A percentile compares a stretch with the other conserved stretches of the same genome.
Evolutionary conservation across 2,113 vertebrate species (phyloP).

Genomic region (Nannobrachium achirus): DNA sequence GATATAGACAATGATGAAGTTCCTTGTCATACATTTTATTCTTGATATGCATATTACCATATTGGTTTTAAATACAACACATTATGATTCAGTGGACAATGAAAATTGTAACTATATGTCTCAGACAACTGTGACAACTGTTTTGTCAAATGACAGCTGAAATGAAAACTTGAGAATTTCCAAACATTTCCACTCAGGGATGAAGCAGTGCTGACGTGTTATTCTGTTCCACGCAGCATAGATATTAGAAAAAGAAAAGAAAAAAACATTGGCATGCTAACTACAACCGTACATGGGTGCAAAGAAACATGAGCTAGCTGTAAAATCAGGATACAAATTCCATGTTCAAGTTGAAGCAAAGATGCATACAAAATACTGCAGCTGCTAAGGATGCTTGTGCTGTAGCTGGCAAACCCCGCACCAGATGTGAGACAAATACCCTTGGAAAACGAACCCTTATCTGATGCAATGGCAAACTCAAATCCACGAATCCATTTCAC

Average conservation of each 20-base stretch:
- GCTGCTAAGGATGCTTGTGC: constrained; percentile 37
- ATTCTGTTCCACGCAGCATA: constrained; percentile 18
- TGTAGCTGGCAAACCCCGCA: constrained; percentile 45
- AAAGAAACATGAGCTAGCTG: constrained; percentile 51
- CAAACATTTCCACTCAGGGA: constrained; percentile 20
- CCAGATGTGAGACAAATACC: constrained; percentile 43
- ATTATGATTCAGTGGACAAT: too few relatives aligned
- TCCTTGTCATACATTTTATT: constrained; percentile 1
- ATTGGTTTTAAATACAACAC: too few relatives aligned
- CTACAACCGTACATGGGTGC: constrained; percentile 55
- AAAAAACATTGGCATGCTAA: constrained; percentile 13
- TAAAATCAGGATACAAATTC: constrained; percentile 55
- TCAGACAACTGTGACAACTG: background rate
- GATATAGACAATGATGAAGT: background rate
- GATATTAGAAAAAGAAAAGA: background rate
- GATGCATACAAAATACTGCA: constrained; percentile 35
- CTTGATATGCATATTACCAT: background rate
- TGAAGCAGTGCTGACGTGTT: background rate
- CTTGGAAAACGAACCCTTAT: constrained; percentile 63
- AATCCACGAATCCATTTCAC: background rate
- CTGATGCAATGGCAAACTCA: constrained; percentile 61
- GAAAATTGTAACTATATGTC: constrained; percentile 22
- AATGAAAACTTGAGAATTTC: constrained; percentile 20
- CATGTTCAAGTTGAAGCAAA: constrained; percentile 30
- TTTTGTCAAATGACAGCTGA: background rate